Conservation (phyloP, 2,113 vertebrate species). For the Sus scrofa region DNA sequence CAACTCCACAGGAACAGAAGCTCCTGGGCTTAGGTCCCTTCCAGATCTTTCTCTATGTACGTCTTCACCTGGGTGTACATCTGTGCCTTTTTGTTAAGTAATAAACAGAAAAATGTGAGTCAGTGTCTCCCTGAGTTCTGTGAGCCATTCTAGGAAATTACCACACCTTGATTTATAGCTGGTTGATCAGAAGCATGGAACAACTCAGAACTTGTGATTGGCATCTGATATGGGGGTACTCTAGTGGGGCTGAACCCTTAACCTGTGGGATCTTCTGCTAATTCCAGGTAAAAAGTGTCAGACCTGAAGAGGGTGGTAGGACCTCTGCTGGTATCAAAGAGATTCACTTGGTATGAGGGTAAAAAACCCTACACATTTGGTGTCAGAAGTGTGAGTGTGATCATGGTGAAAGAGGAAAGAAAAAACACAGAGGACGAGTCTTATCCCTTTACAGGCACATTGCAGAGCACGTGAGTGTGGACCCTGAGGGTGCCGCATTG, state of each 20-base stretch:
- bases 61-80: background rate
- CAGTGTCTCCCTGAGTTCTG: background rate
- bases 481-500: accelerated
- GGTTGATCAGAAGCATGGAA: background rate
- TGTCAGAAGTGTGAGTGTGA: background rate
- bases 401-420: background rate
- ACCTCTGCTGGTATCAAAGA: background rate
- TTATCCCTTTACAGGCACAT: background rate
- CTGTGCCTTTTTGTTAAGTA: background rate
- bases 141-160: background rate
- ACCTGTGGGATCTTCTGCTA: background rate
- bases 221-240: background rate
- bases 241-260: background rate
- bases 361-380: background rate
- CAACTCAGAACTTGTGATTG: background rate
- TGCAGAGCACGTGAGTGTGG: background rate
- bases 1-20: background rate
- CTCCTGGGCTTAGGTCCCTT: background rate
- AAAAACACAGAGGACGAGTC: background rate
- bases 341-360: background rate
- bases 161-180: background rate
- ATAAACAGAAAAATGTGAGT: background rate
- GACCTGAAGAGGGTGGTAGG: background rate
- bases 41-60: background rate
- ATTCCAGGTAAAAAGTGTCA: background rate